A percentile compares a stretch with the other conserved stretches of the same genome.
phyloP scores from a whole-genome alignment of 2,888 invertebrate species.

The Ceraclea dissimilis region DNA sequence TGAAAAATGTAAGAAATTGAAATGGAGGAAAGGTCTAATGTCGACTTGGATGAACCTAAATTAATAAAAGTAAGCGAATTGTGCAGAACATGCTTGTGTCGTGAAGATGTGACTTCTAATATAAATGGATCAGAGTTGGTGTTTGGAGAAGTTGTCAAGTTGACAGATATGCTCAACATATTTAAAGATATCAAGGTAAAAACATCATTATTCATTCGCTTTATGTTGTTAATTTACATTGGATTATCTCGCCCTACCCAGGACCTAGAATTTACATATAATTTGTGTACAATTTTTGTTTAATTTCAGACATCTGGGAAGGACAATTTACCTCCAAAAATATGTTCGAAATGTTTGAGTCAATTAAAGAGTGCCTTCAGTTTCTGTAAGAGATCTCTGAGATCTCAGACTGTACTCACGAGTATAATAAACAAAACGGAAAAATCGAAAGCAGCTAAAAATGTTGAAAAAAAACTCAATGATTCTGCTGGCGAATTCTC shows the following conservation, averaged over 20 bases:
- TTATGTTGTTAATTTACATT: no score
- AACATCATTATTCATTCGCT: no score
- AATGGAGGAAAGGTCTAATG: no score
- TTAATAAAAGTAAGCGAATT: not conserved
- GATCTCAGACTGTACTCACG: not conserved
- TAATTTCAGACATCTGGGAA: slow-evolving; percentile 3
- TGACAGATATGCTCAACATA: slow-evolving; percentile 6
- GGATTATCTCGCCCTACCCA: no score
- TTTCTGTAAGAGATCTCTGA: slow-evolving; percentile 5
- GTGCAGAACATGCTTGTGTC: slow-evolving; percentile 11
- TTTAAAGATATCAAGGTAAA: slow-evolving; percentile 5
- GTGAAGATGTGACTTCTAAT: not conserved
- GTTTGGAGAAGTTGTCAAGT: slow-evolving; percentile 3
- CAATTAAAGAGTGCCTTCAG: slow-evolving; percentile 8
- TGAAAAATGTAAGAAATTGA: no score
- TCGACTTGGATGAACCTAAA: not conserved
- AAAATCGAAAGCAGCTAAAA: not conserved
- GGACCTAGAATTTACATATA: no score
- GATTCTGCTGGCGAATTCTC: not conserved
- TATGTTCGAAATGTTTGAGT: slow-evolving; percentile 8
- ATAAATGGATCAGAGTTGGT: slow-evolving; percentile 3
- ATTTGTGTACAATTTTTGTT: no score
- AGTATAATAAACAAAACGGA: not conserved
- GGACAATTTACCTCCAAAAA: slow-evolving; percentile 4
- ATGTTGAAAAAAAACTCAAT: not conserved